These are phyloP conservation scores for Scolanthus callimorphus DNA, from an alignment of 92 coral and sea anemone genomes.

Conservation along the genomic window DNA sequence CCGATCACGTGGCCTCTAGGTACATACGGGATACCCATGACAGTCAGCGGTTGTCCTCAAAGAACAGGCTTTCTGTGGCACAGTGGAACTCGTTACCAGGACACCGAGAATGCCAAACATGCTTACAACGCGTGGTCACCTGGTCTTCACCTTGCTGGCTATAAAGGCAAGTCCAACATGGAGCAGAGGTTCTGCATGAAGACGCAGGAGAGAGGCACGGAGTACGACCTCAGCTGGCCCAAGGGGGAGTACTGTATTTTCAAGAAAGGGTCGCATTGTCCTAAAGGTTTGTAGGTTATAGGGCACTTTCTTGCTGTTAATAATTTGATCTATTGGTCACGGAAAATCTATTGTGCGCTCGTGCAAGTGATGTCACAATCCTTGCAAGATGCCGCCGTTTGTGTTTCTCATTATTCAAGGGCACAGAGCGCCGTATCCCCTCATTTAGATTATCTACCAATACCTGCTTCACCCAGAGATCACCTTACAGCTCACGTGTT, in stretches of 20 bases:
- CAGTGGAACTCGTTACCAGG: conserved; percentile 37
- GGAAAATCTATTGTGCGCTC: too few relatives aligned
- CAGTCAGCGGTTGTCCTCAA: conserved; percentile 30
- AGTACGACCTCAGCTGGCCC: conserved; percentile 16
- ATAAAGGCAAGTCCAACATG: conserved; percentile 6
- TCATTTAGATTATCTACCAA: too few relatives aligned
- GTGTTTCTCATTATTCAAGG: too few relatives aligned
- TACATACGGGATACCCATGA: conserved; percentile 50
- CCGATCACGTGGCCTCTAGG: conserved; percentile 49
- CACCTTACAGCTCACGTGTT: too few relatives aligned
- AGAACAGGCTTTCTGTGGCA: conserved; percentile 25
- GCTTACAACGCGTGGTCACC: conserved; percentile 12
- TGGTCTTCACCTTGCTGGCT: conserved; percentile 16
- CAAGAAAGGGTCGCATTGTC: conserved; percentile 42
- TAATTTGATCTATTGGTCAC: too few relatives aligned
- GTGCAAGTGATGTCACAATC: too few relatives aligned
- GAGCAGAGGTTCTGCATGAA: conserved; percentile 45
- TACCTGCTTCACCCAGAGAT: too few relatives aligned
- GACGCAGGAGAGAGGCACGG: conserved; percentile 8
- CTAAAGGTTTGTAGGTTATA: conserved; percentile 31
- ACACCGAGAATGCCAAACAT: conserved; percentile 26
- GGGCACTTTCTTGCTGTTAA: too few relatives aligned
- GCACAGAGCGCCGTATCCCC: too few relatives aligned
- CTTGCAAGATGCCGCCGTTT: too few relatives aligned
- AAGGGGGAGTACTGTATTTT: conserved; percentile 48